Evolutionary conservation across 2,888 invertebrate genomes (phyloP).

Genomic region (Andrena minutula): DNA sequence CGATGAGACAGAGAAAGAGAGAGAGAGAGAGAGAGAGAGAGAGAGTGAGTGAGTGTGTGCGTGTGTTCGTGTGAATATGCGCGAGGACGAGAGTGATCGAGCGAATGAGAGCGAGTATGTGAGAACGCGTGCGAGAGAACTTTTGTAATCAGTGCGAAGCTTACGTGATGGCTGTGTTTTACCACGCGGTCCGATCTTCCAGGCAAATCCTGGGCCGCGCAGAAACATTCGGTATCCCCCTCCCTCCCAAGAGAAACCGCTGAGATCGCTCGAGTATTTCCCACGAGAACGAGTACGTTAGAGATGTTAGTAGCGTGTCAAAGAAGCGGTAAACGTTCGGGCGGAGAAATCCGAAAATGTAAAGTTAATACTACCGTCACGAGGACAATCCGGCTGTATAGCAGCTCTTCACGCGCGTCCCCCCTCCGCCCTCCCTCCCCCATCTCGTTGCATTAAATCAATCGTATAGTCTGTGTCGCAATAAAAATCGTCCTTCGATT

Average conservation of each 20-base stretch:
- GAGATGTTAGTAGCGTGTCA: conserved; percentile 13
- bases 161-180: conserved; percentile 77
- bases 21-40: not conserved
- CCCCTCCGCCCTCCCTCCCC: not conserved
- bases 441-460: conserved; percentile 28
- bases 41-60: not conserved
- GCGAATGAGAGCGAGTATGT: not conserved
- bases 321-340: conserved; percentile 39
- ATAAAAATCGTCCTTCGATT: conserved; percentile 39
- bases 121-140: conserved; percentile 43
- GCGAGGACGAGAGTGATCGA: conserved; percentile 8
- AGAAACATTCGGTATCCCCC: conserved; percentile 61
- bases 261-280: conserved; percentile 37
- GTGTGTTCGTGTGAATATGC: not conserved
- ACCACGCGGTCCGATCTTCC: conserved; percentile 77
- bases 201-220: conserved; percentile 66
- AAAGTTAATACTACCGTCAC: conserved; percentile 42
- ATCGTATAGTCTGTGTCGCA: conserved; percentile 48
- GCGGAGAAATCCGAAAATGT: conserved; percentile 44
- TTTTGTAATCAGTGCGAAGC: conserved; percentile 74
- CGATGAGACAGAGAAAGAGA: conserved; percentile 25
- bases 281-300: not conserved
- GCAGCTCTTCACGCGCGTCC: conserved; percentile 27
- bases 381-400: conserved; percentile 52
- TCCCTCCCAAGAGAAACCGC: conserved; percentile 20